These are phyloP conservation scores for Pogonocichla stellata DNA, from an alignment of 2,113 vertebrate genomes.

Conservation along the genomic window DNA sequence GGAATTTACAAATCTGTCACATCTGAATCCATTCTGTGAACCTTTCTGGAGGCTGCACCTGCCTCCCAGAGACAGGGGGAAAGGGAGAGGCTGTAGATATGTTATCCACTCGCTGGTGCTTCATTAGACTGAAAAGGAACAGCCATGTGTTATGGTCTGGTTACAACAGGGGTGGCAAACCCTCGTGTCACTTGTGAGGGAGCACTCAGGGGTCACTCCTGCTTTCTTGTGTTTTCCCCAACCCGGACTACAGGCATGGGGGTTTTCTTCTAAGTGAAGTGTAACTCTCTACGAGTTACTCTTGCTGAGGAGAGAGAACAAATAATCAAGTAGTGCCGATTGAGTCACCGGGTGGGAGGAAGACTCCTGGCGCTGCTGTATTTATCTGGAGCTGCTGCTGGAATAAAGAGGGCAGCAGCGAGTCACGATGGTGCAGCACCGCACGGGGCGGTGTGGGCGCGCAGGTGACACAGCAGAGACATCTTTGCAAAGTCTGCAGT, in stretches of 20 bases:
- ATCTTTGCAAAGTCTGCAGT: background rate
- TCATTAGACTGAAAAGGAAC: background rate
- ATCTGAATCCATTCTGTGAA: constrained; percentile 6
- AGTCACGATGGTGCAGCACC: accelerated
- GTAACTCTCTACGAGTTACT: background rate
- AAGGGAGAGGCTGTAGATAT: background rate
- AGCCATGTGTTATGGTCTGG: background rate
- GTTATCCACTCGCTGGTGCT: background rate
- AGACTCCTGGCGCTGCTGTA: background rate
- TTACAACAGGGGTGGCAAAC: background rate
- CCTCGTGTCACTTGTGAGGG: background rate
- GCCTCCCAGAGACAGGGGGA: background rate
- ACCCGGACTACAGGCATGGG: accelerated
- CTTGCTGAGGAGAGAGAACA: background rate
- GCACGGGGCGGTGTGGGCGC: accelerated
- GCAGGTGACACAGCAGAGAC: background rate
- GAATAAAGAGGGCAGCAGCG: constrained; percentile 29
- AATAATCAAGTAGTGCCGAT: background rate
- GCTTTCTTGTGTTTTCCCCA: background rate
- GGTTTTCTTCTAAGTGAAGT: background rate
- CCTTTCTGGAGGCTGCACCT: background rate
- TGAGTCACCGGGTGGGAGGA: background rate
- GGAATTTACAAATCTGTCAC: background rate
- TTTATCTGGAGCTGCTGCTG: background rate
- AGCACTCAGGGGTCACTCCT: background rate